Percentiles rank a stretch among this genome's conserved stretches.
phyloP scores from a whole-genome alignment of 2,797 vertebrate genomes.

The Pseudochromis fuscus region DNA sequence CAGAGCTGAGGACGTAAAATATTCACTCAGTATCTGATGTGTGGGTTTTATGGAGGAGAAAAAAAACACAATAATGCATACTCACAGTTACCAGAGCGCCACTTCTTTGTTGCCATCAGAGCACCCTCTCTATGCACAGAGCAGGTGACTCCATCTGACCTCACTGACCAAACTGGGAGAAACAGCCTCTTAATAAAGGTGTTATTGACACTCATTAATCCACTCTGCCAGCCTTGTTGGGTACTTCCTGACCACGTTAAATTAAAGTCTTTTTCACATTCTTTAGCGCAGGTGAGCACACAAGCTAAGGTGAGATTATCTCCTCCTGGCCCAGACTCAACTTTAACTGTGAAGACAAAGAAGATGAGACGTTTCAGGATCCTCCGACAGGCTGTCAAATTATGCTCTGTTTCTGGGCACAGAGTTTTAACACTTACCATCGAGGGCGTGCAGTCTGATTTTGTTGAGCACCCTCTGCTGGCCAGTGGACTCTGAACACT shows the following conservation, averaged over 20 bases:
- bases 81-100: conserved; percentile 45
- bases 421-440: conserved; percentile 56
- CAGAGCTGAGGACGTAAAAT: conserved; percentile 41
- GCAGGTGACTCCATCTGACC: conserved; percentile 46
- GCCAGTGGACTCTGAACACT: conserved; percentile 44
- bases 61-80: not conserved
- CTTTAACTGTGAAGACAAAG: conserved; percentile 54
- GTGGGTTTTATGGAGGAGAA: not conserved
- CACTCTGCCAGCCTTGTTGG: conserved; percentile 7
- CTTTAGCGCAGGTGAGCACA: conserved; percentile 62
- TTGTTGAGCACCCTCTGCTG: conserved; percentile 18
- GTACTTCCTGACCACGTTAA: conserved; percentile 63
- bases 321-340: conserved; percentile 26
- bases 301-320: conserved; percentile 68
- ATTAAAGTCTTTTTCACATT: conserved; percentile 64
- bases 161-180: conserved; percentile 31
- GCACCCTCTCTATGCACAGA: conserved; percentile 63
- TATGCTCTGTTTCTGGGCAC: not conserved
- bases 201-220: conserved; percentile 26
- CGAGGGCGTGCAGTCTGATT: conserved; percentile 65
- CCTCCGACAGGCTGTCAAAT: fast-evolving
- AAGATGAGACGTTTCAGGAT: conserved; percentile 2
- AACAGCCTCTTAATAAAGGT: conserved; percentile 48
- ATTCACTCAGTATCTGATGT: not conserved
- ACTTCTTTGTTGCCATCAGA: conserved; percentile 56